A percentile compares a stretch with the other conserved stretches of the same genome.
phyloP scores from a whole-genome alignment of 2,797 vertebrate species.

The Acanthiza pusilla region DNA sequence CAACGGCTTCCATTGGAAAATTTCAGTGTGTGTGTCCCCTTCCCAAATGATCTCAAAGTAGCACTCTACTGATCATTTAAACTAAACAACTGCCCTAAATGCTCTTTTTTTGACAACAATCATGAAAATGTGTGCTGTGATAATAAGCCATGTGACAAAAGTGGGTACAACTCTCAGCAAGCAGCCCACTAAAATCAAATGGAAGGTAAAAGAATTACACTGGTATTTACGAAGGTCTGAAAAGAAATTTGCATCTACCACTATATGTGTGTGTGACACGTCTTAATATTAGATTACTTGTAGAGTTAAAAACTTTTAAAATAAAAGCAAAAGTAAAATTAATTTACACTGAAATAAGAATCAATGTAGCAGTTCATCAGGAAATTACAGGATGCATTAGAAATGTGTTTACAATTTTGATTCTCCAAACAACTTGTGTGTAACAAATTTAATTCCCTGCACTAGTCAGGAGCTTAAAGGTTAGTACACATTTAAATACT shows the following conservation, averaged over 20 bases:
- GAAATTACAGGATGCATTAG: neutral
- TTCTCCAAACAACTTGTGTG: neutral
- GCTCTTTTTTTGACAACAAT: neutral
- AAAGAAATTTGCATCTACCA: neutral
- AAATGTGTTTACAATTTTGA: neutral
- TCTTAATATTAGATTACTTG: neutral
- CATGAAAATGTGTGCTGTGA: neutral
- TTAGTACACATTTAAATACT: neutral
- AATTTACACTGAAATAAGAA: neutral
- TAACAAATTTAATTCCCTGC: neutral
- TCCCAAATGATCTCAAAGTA: slow-evolving; percentile 28
- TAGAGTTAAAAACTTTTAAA: neutral
- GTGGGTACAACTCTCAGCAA: neutral
- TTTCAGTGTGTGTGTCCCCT: neutral
- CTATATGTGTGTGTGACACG: rapidly evolving
- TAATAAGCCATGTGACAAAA: neutral
- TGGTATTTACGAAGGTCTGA: neutral
- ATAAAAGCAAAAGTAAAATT: neutral
- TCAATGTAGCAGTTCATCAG: neutral
- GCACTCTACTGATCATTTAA: slow-evolving; percentile 33
- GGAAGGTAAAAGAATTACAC: neutral
- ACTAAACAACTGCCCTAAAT: slow-evolving; percentile 28
- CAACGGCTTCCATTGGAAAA: slow-evolving; percentile 8
- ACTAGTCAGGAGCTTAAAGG: neutral
- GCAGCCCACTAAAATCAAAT: neutral